These are phyloP conservation scores for Melanerpes formicivorus DNA, from an alignment of 2,113 vertebrate genomes.

Conservation along the genomic window DNA sequence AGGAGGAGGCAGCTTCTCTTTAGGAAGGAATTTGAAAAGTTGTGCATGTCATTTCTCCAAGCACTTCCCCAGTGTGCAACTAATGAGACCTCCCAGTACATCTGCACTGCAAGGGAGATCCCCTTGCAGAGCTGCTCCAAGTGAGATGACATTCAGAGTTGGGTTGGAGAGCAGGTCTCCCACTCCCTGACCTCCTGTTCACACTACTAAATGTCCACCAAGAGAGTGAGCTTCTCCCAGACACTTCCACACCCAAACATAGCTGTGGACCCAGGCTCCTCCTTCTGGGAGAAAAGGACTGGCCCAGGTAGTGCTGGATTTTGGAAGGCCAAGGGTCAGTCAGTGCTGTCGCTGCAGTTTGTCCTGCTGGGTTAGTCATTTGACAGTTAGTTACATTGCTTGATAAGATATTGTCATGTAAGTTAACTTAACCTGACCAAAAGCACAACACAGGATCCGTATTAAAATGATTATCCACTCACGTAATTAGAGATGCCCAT, in stretches of 20 bases:
- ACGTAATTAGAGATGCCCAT: not conserved
- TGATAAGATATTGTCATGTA: not conserved
- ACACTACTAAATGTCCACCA: not conserved
- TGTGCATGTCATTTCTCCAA: not conserved
- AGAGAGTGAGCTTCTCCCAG: not conserved
- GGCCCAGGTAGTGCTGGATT: not conserved
- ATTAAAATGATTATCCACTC: not conserved
- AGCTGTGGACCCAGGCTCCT: not conserved
- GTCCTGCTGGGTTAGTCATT: not conserved
- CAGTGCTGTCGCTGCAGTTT: not conserved
- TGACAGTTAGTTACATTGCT: not conserved
- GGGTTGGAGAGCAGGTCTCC: not conserved
- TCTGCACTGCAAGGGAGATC: not conserved
- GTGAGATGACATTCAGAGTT: not conserved
- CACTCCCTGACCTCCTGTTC: not conserved
- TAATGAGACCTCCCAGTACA: conserved; percentile 41
- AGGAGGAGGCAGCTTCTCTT: not conserved
- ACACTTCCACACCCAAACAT: not conserved
- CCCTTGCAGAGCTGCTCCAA: not conserved
- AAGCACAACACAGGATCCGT: rapidly evolving
- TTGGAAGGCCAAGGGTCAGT: not conserved
- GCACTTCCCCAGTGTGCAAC: not conserved
- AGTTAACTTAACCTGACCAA: not conserved
- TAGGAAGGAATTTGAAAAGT: conserved; percentile 25
- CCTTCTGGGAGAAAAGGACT: not conserved